Evolutionary conservation across 2,113 vertebrate species (phyloP).

Genomic region (Myrmecobius fasciatus): DNA sequence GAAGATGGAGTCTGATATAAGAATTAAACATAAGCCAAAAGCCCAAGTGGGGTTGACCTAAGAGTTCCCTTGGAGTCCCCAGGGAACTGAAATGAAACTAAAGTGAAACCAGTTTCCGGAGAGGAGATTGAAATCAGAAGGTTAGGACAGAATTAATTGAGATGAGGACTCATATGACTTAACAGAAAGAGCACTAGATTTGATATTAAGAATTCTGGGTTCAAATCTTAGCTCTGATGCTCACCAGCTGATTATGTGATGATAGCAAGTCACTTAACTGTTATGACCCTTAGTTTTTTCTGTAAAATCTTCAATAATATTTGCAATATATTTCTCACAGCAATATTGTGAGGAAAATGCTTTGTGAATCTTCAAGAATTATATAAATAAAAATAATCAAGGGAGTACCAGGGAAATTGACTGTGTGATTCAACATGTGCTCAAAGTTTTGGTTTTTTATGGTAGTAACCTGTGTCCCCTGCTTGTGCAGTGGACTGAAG

Average conservation of each 20-base stretch:
- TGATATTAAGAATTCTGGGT: neutral
- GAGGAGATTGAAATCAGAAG: neutral
- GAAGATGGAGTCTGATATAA: neutral
- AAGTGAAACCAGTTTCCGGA: neutral
- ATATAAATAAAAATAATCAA: neutral
- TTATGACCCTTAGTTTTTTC: neutral
- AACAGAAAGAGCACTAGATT: neutral
- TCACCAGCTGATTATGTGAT: neutral
- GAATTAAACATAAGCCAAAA: neutral
- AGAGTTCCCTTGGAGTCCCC: neutral
- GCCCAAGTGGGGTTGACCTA: neutral
- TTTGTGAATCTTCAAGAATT: neutral
- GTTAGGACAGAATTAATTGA: neutral
- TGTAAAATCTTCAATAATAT: neutral
- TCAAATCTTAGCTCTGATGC: neutral
- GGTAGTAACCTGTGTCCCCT: neutral
- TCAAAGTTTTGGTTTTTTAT: neutral
- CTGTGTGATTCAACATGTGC: neutral
- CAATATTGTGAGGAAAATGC: neutral
- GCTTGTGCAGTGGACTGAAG: neutral
- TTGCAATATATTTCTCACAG: neutral
- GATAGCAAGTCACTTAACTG: neutral
- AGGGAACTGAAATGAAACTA: neutral
- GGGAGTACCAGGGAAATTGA: neutral
- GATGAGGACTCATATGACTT: neutral